Evolutionary conservation across 2,797 vertebrate genomes (phyloP), one percentile per base, ranked within the genome.

Genomic region (Molossus alvarezi): DNA sequence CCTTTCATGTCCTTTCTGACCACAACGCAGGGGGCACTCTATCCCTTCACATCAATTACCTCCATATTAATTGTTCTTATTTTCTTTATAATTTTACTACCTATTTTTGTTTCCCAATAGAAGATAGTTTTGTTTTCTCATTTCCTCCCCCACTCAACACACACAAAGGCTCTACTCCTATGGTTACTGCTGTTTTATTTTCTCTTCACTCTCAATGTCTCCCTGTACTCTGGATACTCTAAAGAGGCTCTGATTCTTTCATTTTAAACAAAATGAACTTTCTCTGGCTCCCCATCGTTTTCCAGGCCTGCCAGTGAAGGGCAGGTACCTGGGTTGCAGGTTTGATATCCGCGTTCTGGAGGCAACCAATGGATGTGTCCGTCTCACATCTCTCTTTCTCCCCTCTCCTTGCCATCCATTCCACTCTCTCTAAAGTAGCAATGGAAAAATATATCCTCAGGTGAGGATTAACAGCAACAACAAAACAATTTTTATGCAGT

Each of bases 241-340:
- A 82, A 85, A 53, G 5, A 33, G 29, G 3, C 20, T 0, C 15
- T 29, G 5, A 10, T 21, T 80, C 27, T 60, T 64, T 64, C 21
- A 69, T 75, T 79, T 77, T 27, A 87, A 86, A 48, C 2, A 48
- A 90, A 95, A 41, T 29, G 69, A 81, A 80, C 6, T 13, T 73
- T 29, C 8, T 79, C 71, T 75, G 41, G n/a, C 17, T 45, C 25
- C 6, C 7, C 20, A 75, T 53, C 33, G 9, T 12, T n/a, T 81
- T 76, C 37, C 1, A 55, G 27, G 4, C 1, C 12, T 45, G 33
- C 41, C 41, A 6, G 41, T 45, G 5, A 45, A 45, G 41, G 41
- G 41, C 41, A 45, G 41, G 41, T 45, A 45, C 41, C 41, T 45
- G 41, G 41, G 41, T 45, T 45, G 41, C 41, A 45, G 41, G 41